Conservation (phyloP, 2,888 invertebrate genomes). For the Troides aeacus region DNA sequence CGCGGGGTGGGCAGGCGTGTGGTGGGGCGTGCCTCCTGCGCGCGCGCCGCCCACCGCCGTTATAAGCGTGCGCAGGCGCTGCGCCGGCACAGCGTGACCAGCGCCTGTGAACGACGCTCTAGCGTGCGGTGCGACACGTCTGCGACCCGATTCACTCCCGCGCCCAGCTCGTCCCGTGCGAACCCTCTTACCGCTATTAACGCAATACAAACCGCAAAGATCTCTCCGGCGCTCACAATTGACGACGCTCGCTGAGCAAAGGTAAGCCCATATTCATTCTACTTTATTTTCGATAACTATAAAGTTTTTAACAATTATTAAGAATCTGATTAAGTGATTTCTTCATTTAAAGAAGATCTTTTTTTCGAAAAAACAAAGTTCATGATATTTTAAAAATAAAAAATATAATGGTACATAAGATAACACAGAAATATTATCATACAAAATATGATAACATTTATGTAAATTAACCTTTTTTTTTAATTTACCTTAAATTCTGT, state of each 20-base stretch:
- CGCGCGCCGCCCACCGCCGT: constrained; percentile 32
- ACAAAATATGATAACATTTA: no score
- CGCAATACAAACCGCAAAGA: constrained; percentile 34
- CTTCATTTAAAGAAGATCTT: no score
- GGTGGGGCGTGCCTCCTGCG: constrained; percentile 54
- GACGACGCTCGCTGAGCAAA: constrained; percentile 17
- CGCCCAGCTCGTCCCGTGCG: constrained; percentile 28
- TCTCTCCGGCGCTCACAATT: constrained; percentile 22
- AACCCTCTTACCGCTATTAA: constrained; percentile 9
- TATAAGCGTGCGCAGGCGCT: constrained; percentile 56
- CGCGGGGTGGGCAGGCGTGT: constrained; percentile 40
- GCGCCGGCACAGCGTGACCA: constrained; percentile 43
- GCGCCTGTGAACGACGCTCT: constrained; percentile 51
- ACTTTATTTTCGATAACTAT: no score
- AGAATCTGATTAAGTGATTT: no score
- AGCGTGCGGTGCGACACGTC: constrained; percentile 40
- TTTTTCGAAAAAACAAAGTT: no score
- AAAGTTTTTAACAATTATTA: no score
- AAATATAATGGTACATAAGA: no score
- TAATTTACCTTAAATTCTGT: no score
- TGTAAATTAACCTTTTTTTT: no score
- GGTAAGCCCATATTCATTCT: constrained; percentile 9
- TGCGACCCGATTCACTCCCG: constrained; percentile 36
- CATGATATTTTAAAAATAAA: no score
- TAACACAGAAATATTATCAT: no score